Base-by-base conservation (phyloP, 2,888 invertebrate species). In the Rhopalosiphum nymphaeae region DNA sequence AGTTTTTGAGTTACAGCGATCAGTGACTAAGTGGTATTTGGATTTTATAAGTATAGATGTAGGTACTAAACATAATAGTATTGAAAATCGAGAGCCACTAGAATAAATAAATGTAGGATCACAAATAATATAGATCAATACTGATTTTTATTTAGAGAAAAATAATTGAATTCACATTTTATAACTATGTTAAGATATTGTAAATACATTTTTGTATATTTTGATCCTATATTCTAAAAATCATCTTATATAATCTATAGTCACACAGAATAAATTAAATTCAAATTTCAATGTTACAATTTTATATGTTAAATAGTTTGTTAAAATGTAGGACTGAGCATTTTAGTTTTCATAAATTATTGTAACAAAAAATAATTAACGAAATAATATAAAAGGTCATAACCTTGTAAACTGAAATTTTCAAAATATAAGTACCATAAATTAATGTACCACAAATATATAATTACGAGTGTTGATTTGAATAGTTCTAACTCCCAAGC, bases 341-440 rank as follows among this genome's bases (percentile, higher is more conserved):
- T 86, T 86, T 86, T 46, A 46, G 5, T 13, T 42, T 86, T 46
- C 5, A 86, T 29, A 26, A 46, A 86, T 86, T 42, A 46, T 86
- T 86, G 46, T 10, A 36, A 67, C 1, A 16, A 67, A 67, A 67
- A 67, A 67, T 36, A n/a, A 67, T 44, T 13, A 57, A 89, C 26
- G 16, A 44, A 89, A 57, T 57, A 57, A 67, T 78, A 29, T 10
- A 42, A 53, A 53, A 53, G 42, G 42, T 87, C 36, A 11, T 44
- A 61, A 89, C 93, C 93, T 93, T 93, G 93, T 89, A 78, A 78
- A 61, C 16, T 16, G n/a, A 44, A 88, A 29, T 36, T 84, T 78
- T 56, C 25, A 85, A 13, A 87, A 85, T 57, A 3, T 42, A 46
- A 46, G n/a, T 67, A n/a, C 49, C 67, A 78, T 88, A 91, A 88